These are phyloP conservation scores for Oedothorax gibbosus DNA, from an alignment of 1,140 invertebrate species.

Conservation along the genomic window DNA sequence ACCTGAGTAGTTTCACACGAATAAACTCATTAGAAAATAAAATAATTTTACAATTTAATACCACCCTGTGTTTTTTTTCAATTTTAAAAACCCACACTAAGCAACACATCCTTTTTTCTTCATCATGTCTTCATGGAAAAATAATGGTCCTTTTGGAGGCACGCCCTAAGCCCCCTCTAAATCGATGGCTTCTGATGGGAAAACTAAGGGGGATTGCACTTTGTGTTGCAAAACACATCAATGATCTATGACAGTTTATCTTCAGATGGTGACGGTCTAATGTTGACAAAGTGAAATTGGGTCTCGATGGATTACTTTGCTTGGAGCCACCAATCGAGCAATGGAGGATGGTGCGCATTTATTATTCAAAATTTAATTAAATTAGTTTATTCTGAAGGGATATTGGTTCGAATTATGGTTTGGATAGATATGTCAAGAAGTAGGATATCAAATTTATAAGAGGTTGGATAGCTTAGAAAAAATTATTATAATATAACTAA, in stretches of 20 bases:
- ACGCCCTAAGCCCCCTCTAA: conserved; percentile 13
- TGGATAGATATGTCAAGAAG: too few species aligned
- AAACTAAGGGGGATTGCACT: conserved; percentile 24
- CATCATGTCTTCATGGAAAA: neutral
- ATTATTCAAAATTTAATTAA: neutral
- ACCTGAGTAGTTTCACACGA: too few species aligned
- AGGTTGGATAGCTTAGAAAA: neutral
- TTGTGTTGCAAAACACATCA: neutral
- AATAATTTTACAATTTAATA: too few species aligned
- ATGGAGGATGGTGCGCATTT: neutral
- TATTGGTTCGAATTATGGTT: too few species aligned
- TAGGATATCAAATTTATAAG: too few species aligned
- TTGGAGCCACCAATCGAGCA: too few species aligned
- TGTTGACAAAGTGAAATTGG: neutral
- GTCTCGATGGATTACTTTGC: neutral
- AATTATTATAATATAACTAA: neutral
- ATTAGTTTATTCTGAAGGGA: neutral
- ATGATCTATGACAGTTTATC: conserved; percentile 5
- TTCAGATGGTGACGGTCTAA: neutral
- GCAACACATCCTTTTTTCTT: too few species aligned
- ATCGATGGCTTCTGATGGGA: conserved; percentile 23
- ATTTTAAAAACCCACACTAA: too few species aligned
- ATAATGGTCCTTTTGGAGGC: conserved; percentile 23
- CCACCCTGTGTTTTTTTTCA: too few species aligned
- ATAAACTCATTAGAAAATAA: too few species aligned